A percentile compares a stretch with the other conserved stretches of the same genome.
These are phyloP conservation scores for Dimorphilus gyrociliatus DNA, from an alignment of 2,888 invertebrate genomes.

Conservation along the genomic window DNA sequence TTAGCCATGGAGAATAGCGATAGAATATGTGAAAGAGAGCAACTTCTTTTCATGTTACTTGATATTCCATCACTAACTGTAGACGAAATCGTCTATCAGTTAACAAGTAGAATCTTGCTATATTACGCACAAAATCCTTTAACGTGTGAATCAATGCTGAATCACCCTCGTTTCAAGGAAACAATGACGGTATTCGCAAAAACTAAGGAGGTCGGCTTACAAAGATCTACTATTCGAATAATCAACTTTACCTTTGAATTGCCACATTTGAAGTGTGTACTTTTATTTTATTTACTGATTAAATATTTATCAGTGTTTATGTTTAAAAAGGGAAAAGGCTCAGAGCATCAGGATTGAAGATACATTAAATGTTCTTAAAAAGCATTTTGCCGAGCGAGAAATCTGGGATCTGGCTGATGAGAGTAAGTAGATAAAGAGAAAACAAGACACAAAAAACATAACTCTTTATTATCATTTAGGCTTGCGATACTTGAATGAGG, in stretches of 20 bases:
- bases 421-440: too few relatives aligned
- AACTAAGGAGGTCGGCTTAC: constrained; percentile 19
- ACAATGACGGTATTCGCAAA: constrained; percentile 19
- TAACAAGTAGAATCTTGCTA: constrained; percentile 29
- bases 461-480: too few relatives aligned
- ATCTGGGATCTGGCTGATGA: constrained; percentile 32
- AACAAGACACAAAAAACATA: too few relatives aligned
- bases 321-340: constrained; percentile 12
- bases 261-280: constrained; percentile 18
- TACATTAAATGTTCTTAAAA: constrained; percentile 18
- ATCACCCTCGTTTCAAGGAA: constrained; percentile 15
- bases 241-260: constrained; percentile 23
- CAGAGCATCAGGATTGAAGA: constrained; percentile 15
- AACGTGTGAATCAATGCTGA: constrained; percentile 21
- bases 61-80: constrained; percentile 19
- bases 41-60: constrained; percentile 18
- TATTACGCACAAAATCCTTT: constrained; percentile 28
- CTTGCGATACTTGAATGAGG: too few relatives aligned
- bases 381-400: constrained; percentile 23
- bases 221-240: constrained; percentile 28
- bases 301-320: background rate
- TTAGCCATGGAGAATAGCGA: constrained; percentile 30
- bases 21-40: constrained; percentile 28
- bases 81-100: constrained; percentile 22
- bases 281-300: background rate